A percentile compares a stretch with the other conserved stretches of the same genome.
Conservation (phyloP, 2,113 vertebrate species). For the Heterotis niloticus region DNA sequence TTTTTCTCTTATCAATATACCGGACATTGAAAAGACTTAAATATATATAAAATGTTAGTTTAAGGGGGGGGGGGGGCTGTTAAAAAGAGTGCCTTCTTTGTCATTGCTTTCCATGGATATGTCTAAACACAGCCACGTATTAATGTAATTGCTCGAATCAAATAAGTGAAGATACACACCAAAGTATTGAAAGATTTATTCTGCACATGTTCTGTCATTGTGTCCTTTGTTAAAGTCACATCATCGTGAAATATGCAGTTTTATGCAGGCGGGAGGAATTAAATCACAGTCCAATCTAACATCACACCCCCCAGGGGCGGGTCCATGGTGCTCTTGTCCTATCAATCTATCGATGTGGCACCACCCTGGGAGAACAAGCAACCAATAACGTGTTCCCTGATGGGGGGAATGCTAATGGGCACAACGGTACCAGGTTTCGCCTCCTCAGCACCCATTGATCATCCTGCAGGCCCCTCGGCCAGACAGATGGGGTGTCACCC, state of each 20-base stretch:
- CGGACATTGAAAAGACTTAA: too few relatives aligned
- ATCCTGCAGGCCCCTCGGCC: slow-evolving; percentile 17
- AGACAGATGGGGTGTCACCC: slow-evolving; percentile 34
- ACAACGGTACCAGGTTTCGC: slow-evolving; percentile 1
- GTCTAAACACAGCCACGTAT: too few relatives aligned
- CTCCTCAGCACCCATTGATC: slow-evolving; percentile 35
- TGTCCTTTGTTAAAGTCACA: neutral
- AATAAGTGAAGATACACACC: neutral
- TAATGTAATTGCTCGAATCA: too few relatives aligned
- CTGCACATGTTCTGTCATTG: neutral
- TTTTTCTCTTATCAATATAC: too few relatives aligned
- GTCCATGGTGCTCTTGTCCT: slow-evolving; percentile 18
- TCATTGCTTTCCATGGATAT: too few relatives aligned
- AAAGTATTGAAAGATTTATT: neutral
- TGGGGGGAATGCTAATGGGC: slow-evolving; percentile 27
- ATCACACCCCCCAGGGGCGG: neutral
- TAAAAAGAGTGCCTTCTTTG: too few relatives aligned
- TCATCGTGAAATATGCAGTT: neutral
- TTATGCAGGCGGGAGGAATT: neutral
- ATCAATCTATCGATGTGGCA: slow-evolving; percentile 27
- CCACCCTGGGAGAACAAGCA: neutral
- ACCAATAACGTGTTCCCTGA: slow-evolving; percentile 19
- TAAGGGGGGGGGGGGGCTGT: too few relatives aligned
- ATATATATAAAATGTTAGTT: too few relatives aligned
- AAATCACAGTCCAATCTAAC: neutral